phyloP scores from a whole-genome alignment of 2,888 invertebrate species.

The Sinohyriopsis cumingii region DNA sequence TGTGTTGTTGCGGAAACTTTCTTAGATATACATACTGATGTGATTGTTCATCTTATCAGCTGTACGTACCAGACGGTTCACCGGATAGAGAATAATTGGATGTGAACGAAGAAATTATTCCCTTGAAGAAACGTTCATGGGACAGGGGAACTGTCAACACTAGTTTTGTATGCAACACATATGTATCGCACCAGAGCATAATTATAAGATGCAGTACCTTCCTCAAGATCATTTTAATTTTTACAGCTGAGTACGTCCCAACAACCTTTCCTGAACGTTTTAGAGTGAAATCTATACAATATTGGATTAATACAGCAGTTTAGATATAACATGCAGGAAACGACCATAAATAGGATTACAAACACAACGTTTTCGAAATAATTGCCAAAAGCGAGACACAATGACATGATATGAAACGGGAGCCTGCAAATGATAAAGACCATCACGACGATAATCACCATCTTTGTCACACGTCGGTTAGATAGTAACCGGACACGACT shows the following conservation, averaged over 20 bases:
- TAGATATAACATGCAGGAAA: conserved; percentile 80
- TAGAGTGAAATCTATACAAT: conserved; percentile 91
- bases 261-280: conserved; percentile 91
- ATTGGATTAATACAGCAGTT: conserved; percentile 94
- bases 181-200: too few species aligned
- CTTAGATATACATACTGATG: too few species aligned
- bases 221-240: too few species aligned
- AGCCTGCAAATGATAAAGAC: conserved; percentile 94
- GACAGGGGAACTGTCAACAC: too few species aligned
- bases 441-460: conserved; percentile 90
- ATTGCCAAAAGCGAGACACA: conserved; percentile 27
- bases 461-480: conserved; percentile 82
- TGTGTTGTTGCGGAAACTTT: too few species aligned
- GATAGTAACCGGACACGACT: conserved; percentile 86
- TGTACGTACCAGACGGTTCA: rapidly evolving
- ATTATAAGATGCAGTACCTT: too few species aligned
- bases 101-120: too few species aligned
- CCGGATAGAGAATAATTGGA: too few species aligned
- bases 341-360: neutral
- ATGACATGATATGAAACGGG: conserved; percentile 82
- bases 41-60: too few species aligned
- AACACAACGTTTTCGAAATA: too few species aligned
- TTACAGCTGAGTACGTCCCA: conserved; percentile 36
- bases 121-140: too few species aligned
- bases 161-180: too few species aligned